Percentiles rank a stretch among this genome's conserved stretches.
Conservation (phyloP, 2,113 vertebrate genomes). For the Microcebus lehilahytsara region DNA sequence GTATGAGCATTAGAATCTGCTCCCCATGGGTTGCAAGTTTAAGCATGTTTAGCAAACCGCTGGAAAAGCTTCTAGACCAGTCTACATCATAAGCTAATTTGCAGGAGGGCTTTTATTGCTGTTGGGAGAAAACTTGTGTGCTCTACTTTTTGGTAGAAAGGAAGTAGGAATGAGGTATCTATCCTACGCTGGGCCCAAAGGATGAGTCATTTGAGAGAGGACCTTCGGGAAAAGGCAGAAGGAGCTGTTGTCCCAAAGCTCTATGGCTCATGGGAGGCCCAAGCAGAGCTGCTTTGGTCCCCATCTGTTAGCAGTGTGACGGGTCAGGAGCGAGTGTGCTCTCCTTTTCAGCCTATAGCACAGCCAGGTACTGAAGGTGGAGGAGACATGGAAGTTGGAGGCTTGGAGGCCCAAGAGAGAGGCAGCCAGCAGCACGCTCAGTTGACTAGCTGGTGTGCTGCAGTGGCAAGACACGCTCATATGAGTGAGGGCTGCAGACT, state of each 20-base stretch:
- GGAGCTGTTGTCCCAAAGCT: background rate
- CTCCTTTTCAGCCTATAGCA: background rate
- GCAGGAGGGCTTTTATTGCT: background rate
- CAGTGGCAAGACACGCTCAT: background rate
- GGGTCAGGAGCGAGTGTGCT: background rate
- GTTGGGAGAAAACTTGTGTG: background rate
- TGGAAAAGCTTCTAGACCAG: background rate
- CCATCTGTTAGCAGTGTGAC: background rate
- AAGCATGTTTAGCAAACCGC: background rate
- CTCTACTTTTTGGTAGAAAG: background rate
- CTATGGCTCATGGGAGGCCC: background rate
- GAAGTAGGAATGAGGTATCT: background rate
- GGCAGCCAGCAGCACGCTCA: background rate
- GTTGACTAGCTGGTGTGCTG: background rate
- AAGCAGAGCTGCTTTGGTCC: background rate
- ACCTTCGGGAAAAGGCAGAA: background rate
- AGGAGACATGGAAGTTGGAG: background rate
- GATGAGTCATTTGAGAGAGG: background rate
- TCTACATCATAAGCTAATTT: background rate
- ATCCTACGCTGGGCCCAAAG: background rate
- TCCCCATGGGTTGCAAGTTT: background rate
- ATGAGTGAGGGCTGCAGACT: background rate
- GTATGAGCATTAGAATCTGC: background rate
- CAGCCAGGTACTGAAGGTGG: background rate
- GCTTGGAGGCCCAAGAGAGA: background rate